Conservation (phyloP, 92 coral and sea anemone genomes). For the Porites rus region DNA sequence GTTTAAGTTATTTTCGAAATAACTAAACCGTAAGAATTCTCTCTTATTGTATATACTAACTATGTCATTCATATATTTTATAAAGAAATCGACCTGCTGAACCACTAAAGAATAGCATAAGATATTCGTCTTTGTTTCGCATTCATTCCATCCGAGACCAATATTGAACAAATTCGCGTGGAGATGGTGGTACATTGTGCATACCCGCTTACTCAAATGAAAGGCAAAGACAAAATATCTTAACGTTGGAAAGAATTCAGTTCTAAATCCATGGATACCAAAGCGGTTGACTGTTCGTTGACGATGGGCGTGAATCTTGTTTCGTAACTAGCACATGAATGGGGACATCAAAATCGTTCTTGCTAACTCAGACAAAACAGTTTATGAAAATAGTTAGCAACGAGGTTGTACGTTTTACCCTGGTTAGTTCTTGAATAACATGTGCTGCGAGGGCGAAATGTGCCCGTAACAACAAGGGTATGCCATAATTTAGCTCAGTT, state of each 20-base stretch:
- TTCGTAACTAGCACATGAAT: too few species aligned
- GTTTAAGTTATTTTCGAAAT: slow-evolving; percentile 12
- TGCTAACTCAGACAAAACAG: too few species aligned
- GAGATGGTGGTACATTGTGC: slow-evolving; percentile 40
- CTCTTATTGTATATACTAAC: slow-evolving; percentile 56
- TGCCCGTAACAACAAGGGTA: too few species aligned
- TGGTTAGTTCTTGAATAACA: too few species aligned
- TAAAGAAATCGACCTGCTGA: slow-evolving; percentile 35
- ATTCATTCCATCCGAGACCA: slow-evolving; percentile 13
- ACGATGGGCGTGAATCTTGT: not conserved
- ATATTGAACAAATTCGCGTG: slow-evolving; percentile 50
- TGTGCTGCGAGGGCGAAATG: too few species aligned
- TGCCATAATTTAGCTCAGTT: too few species aligned
- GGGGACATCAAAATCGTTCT: too few species aligned
- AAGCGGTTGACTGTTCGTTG: not conserved
- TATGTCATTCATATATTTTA: slow-evolving; percentile 51
- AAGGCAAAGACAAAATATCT: not conserved
- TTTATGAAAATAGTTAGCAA: too few species aligned
- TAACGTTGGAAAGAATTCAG: slow-evolving; percentile 1
- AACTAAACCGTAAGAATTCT: slow-evolving; percentile 1
- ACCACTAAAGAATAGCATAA: slow-evolving; percentile 11
- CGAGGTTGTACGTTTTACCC: too few species aligned
- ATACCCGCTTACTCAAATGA: slow-evolving; percentile 4
- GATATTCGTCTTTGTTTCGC: slow-evolving; percentile 26
- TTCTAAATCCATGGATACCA: not conserved